Evolutionary conservation across 37 sponge, comb jelly and placozoan species (phyloP).

Genomic region (Cliona cf. orientalis): DNA sequence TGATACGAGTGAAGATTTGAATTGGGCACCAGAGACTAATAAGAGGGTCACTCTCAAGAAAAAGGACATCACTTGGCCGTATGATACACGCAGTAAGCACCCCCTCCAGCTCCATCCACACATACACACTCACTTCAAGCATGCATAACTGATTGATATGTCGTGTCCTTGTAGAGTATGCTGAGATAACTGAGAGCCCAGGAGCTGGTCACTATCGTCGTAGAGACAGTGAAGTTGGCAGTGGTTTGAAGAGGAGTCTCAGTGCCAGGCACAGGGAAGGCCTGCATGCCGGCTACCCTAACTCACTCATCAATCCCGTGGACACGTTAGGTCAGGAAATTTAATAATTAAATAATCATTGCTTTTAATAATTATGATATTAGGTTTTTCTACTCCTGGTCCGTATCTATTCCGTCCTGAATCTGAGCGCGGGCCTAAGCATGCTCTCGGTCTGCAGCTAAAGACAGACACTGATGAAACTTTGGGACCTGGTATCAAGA

Average conservation of each 20-base stretch:
- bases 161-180: conserved; percentile 30
- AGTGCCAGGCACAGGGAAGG: conserved; percentile 48
- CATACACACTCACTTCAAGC: conserved; percentile 9
- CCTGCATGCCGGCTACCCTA: conserved; percentile 61
- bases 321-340: conserved; percentile 51
- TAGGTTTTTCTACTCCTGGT: conserved; percentile 69
- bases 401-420: conserved; percentile 22
- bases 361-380: background rate
- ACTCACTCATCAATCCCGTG: conserved; percentile 43
- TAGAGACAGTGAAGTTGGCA: conserved; percentile 24
- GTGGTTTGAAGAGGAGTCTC: conserved; percentile 1
- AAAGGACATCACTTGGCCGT: conserved; percentile 58
- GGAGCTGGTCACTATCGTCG: conserved; percentile 46
- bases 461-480: conserved; percentile 9
- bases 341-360: background rate
- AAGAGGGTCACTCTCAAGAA: conserved; percentile 32
- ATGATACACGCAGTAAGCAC: conserved; percentile 35
- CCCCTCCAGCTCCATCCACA: background rate
- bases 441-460: conserved; percentile 9
- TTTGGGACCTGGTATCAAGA: conserved; percentile 51
- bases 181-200: conserved; percentile 56
- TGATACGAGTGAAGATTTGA: conserved; percentile 21
- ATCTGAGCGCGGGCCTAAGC: conserved; percentile 41
- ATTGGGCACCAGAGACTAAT: conserved; percentile 27
- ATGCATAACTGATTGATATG: too few species aligned